Conservation (phyloP, 2,113 vertebrate species). For the Pangasianodon gigas region DNA sequence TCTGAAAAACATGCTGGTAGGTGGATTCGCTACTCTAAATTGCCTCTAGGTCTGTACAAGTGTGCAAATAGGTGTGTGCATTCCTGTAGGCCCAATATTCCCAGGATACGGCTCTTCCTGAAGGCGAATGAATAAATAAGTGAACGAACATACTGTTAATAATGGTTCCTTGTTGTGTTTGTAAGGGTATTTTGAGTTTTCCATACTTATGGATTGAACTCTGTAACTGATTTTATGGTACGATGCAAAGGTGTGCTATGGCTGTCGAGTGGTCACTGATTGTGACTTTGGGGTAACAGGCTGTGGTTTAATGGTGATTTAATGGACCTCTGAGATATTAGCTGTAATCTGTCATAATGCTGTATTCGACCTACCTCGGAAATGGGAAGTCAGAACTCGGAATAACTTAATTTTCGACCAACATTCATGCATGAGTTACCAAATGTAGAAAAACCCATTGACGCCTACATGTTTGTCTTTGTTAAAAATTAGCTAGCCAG, state of each 20-base stretch:
- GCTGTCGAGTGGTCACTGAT: background rate
- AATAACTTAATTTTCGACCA: background rate
- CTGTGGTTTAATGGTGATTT: background rate
- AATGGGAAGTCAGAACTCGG: background rate
- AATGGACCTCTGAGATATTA: background rate
- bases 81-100: background rate
- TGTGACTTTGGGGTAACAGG: background rate
- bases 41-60: background rate
- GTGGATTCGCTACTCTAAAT: background rate
- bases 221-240: background rate
- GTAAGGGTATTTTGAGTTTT: background rate
- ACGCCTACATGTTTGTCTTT: background rate
- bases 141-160: background rate
- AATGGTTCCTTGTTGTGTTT: background rate
- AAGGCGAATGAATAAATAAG: background rate
- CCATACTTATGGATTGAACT: background rate
- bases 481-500: background rate
- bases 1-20: background rate
- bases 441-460: background rate
- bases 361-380: background rate
- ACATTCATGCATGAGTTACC: background rate
- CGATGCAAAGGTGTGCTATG: background rate
- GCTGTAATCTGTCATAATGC: background rate
- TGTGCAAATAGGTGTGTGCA: background rate
- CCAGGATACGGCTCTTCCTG: background rate